A percentile compares a stretch with the other conserved stretches of the same genome.
Evolutionary conservation across 2,797 vertebrate species (phyloP).

Genomic region (Cyclura pinguis): DNA sequence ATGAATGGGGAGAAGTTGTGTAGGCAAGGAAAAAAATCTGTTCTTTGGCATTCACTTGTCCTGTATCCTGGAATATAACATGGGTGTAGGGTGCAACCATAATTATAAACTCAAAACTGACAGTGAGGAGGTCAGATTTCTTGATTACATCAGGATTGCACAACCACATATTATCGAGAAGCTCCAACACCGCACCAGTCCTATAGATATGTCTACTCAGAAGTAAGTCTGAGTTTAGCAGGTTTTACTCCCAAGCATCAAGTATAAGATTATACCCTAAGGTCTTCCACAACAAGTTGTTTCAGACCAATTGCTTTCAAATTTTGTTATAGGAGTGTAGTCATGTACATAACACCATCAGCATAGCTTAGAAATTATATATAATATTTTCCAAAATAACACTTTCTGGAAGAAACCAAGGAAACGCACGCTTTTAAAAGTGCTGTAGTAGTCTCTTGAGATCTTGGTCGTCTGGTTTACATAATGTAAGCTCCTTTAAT

Average conservation of each 20-base stretch:
- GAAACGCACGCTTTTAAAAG: constrained; percentile 32
- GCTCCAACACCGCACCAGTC: background rate
- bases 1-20: background rate
- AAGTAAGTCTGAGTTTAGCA: too few relatives aligned
- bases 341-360: background rate
- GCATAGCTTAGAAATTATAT: background rate
- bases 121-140: background rate
- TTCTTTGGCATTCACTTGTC: background rate
- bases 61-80: background rate
- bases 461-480: constrained; percentile 28
- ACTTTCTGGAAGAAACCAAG: constrained; percentile 23
- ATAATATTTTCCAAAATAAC: background rate
- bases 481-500: background rate
- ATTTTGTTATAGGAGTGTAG: background rate
- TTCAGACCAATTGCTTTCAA: background rate
- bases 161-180: background rate
- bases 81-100: background rate
- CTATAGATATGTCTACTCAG: too few relatives aligned
- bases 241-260: too few relatives aligned
- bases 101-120: background rate
- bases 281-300: background rate
- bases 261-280: too few relatives aligned
- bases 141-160: background rate
- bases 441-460: background rate
- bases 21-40: background rate